Evolutionary conservation across 2,888 invertebrate genomes (phyloP).

Genomic region (Axea sp.): DNA sequence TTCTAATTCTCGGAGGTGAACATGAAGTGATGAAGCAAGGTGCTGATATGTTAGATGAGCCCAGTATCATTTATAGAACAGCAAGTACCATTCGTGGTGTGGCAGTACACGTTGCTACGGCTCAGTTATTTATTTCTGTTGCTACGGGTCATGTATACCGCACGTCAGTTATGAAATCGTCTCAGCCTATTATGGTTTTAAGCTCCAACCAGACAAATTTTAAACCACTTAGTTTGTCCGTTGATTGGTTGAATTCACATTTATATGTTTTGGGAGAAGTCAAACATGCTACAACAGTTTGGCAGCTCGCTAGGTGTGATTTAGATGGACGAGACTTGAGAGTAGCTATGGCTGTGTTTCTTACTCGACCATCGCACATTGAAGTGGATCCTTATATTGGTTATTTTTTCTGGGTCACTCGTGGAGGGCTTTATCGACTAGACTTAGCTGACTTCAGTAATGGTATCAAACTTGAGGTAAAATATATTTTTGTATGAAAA

Average conservation of each 20-base stretch:
- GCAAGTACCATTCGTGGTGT: conserved; percentile 84
- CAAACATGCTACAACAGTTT: conserved; percentile 81
- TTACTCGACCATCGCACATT: conserved; percentile 87
- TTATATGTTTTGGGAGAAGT: conserved; percentile 91
- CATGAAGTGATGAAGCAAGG: conserved; percentile 85
- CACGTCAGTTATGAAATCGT: conserved; percentile 74
- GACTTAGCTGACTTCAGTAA: conserved; percentile 89
- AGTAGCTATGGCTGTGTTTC: conserved; percentile 86
- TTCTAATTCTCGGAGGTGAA: conserved; percentile 85
- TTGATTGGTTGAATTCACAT: conserved; percentile 94
- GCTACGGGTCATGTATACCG: conserved; percentile 84
- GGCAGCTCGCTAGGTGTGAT: conserved; percentile 89
- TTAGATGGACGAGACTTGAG: conserved; percentile 86
- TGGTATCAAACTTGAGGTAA: conserved; percentile 84
- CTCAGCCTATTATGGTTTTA: conserved; percentile 77
- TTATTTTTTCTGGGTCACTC: conserved; percentile 89
- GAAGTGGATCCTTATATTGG: conserved; percentile 97
- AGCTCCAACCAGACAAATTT: conserved; percentile 83
- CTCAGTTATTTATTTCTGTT: conserved; percentile 89
- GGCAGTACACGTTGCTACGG: conserved; percentile 86
- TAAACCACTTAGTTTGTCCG: conserved; percentile 86
- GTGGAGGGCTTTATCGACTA: conserved; percentile 86
- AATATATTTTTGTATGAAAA: too few species aligned
- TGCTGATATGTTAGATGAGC: conserved; percentile 85
- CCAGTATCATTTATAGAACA: conserved; percentile 84